Evolutionary conservation across 2,888 invertebrate genomes (phyloP), one percentile per base, ranked within the genome.

Genomic region (Chironomus riparius): DNA sequence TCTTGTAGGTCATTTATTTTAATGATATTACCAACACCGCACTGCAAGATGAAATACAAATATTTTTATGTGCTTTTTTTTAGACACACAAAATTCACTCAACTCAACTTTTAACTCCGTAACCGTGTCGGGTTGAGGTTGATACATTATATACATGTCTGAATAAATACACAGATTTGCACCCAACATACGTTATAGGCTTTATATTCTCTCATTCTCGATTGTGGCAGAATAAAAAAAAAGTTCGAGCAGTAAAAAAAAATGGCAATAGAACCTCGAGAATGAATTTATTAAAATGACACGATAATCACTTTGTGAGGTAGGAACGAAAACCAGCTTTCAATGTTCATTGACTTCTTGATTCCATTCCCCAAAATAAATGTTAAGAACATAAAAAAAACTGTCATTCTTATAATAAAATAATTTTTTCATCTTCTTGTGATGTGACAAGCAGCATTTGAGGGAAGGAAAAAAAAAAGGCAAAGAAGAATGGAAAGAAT

Each of bases 1-100:
- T 48, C 21, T 28, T 70, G 70, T 70, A 70, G 70, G 70, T 70
- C 70, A 70, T 70, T 70, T 70, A 48, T 70, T 70, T 70, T 70
- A 70, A 70, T 70, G 70, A 21, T 70, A 70, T 70, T 70, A 48
- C 70, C 70, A 48, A 47, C 47, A 70, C 38, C 70, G 70, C 47
- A 47, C 18, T 18, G 56, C 6, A 56, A 48, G 21, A 70, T 70
- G 47, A 70, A n/a, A 70, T 48, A 56, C 18, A 56, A 56, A 56
- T 15, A 56, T 56, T 56, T 70, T 70, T 22, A 48, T 70, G 22
- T 22, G 68, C n/a, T n/a, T n/a, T 15, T 28, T 28, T 28, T 28
- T 28, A 28, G 28, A 61, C 61, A 68, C n/a, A 65, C 22, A 65
- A 65, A 13, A 65, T 22, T 13, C 22, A 38, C 38, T 68, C 38